phyloP scores from a whole-genome alignment of 2,797 vertebrate species.

The Poliocrania exsul region DNA sequence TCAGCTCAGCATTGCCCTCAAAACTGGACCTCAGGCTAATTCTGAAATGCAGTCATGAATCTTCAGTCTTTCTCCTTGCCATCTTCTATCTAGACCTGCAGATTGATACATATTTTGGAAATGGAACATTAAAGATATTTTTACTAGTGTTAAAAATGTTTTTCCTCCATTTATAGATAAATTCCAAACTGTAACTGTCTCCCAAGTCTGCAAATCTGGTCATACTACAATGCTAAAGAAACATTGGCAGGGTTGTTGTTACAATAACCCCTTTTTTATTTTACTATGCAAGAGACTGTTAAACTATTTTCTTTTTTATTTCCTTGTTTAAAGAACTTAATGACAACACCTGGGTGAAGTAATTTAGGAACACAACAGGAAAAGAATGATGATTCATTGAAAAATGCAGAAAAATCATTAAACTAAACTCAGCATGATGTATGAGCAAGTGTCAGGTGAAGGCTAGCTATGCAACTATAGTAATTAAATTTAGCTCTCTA shows the following conservation, averaged over 20 bases:
- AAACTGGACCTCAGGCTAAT: neutral
- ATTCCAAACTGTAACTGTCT: neutral
- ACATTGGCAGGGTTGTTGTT: neutral
- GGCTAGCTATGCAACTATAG: neutral
- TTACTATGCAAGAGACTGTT: slow-evolving; percentile 4
- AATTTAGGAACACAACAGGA: neutral
- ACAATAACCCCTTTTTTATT: neutral
- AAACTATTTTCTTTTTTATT: neutral
- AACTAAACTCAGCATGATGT: neutral
- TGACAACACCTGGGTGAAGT: neutral
- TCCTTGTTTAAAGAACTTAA: neutral
- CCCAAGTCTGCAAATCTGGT: neutral
- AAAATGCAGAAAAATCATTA: neutral
- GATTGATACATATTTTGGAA: neutral
- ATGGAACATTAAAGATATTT: neutral
- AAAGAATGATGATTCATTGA: neutral
- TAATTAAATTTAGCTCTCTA: neutral
- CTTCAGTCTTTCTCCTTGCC: neutral
- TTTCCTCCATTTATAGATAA: neutral
- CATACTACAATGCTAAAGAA: slow-evolving; percentile 28
- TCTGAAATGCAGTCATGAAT: neutral
- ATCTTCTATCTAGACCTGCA: slow-evolving; percentile 16
- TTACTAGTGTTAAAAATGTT: neutral
- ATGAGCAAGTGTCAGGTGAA: neutral
- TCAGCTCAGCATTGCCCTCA: neutral